Conservation (phyloP, 30 jellyfish, hydroid and myxozoan species). For the Pelagia noctiluca region DNA sequence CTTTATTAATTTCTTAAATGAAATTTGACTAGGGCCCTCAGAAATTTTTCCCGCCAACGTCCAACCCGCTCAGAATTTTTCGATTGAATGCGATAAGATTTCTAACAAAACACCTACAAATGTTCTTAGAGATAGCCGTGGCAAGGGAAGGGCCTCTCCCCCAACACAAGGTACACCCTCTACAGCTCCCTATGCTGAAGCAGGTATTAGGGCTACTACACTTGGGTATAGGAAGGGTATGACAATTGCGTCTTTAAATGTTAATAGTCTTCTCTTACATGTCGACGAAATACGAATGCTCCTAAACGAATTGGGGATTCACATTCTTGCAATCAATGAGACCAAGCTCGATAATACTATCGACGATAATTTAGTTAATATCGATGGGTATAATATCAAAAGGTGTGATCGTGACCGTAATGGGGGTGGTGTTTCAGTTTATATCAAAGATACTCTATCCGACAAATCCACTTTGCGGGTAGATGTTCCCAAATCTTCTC, state of each 20-base stretch:
- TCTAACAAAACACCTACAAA: background rate
- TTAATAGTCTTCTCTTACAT: constrained; percentile 36
- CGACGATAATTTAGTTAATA: background rate
- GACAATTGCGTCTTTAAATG: constrained; percentile 45
- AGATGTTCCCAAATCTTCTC: background rate
- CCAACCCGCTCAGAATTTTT: background rate
- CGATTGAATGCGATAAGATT: background rate
- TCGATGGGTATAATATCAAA: background rate
- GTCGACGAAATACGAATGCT: constrained; percentile 29
- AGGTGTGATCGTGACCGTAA: background rate
- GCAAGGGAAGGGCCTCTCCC: background rate
- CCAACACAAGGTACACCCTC: too few species aligned
- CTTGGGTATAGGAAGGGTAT: constrained; percentile 35
- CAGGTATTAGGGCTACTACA: background rate
- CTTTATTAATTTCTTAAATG: background rate
- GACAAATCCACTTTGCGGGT: background rate
- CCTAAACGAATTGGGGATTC: constrained; percentile 1
- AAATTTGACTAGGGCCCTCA: background rate
- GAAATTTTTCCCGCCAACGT: too few species aligned
- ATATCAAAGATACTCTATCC: background rate
- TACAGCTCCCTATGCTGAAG: background rate
- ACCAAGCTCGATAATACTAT: background rate
- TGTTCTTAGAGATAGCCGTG: background rate
- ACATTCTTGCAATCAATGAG: constrained; percentile 28
- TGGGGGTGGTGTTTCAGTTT: background rate